Percentiles rank a stretch among this genome's conserved stretches.
phyloP scores from a whole-genome alignment of 2,888 invertebrate genomes.

The Conomelus anceps region DNA sequence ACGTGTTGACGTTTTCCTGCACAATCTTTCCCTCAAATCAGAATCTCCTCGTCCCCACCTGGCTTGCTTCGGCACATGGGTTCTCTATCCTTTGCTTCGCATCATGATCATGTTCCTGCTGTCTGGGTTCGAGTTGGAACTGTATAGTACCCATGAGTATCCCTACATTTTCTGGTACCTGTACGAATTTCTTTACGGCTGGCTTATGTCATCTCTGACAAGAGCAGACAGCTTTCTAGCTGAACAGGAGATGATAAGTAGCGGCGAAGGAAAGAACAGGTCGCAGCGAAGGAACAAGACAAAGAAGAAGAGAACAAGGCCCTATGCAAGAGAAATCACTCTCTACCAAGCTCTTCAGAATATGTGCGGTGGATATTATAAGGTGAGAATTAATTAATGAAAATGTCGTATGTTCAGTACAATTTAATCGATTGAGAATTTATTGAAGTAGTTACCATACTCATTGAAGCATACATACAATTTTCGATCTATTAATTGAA shows the following conservation, averaged over 20 bases:
- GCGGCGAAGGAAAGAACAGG: conserved; percentile 46
- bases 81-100: conserved; percentile 84
- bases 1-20: conserved; percentile 77
- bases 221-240: conserved; percentile 79
- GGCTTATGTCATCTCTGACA: conserved; percentile 84
- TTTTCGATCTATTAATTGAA: too few relatives aligned
- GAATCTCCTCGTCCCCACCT: conserved; percentile 64
- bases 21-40: conserved; percentile 58
- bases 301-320: conserved; percentile 59
- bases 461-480: too few relatives aligned
- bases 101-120: conserved; percentile 91
- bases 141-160: conserved; percentile 94
- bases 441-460: too few relatives aligned
- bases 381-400: too few relatives aligned
- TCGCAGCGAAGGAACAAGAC: conserved; percentile 40
- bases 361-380: conserved; percentile 92
- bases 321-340: conserved; percentile 76
- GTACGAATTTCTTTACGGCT: conserved; percentile 89
- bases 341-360: conserved; percentile 87
- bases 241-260: conserved; percentile 58
- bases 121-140: conserved; percentile 89
- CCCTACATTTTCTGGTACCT: conserved; percentile 95
- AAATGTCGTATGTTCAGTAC: too few relatives aligned
- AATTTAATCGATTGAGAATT: too few relatives aligned
- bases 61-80: conserved; percentile 90